Evolutionary conservation across 1,140 invertebrate species (phyloP).

Genomic region (Orchesella cincta): DNA sequence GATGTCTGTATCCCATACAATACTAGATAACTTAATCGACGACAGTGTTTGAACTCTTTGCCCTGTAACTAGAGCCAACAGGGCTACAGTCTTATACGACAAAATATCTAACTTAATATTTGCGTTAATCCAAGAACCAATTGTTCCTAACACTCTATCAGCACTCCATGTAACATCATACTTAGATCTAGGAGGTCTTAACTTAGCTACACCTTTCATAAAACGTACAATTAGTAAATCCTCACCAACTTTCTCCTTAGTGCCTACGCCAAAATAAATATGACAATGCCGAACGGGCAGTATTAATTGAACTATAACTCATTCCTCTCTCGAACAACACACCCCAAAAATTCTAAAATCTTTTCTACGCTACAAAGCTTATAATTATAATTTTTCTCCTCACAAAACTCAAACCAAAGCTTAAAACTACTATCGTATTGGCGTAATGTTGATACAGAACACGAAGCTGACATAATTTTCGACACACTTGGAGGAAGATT

Average conservation of each 20-base stretch:
- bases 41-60: conserved; percentile 19
- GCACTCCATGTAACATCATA: conserved; percentile 8
- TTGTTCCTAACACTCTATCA: neutral
- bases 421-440: neutral
- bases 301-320: neutral
- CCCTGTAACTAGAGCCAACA: neutral
- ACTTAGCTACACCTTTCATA: neutral
- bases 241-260: neutral
- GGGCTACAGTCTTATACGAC: conserved; percentile 6
- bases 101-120: neutral
- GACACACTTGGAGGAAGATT: neutral
- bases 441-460: neutral
- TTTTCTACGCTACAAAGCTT: neutral
- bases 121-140: neutral
- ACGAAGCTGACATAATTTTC: neutral
- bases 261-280: neutral
- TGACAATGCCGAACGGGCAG: neutral
- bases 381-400: neutral
- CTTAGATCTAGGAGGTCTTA: neutral
- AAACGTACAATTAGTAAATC: neutral
- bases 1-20: neutral
- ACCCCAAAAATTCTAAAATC: neutral
- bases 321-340: neutral
- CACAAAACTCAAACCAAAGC: neutral
- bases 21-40: neutral